Base-by-base conservation (phyloP, 2,888 invertebrate genomes). In the Hydraecia micacea region DNA sequence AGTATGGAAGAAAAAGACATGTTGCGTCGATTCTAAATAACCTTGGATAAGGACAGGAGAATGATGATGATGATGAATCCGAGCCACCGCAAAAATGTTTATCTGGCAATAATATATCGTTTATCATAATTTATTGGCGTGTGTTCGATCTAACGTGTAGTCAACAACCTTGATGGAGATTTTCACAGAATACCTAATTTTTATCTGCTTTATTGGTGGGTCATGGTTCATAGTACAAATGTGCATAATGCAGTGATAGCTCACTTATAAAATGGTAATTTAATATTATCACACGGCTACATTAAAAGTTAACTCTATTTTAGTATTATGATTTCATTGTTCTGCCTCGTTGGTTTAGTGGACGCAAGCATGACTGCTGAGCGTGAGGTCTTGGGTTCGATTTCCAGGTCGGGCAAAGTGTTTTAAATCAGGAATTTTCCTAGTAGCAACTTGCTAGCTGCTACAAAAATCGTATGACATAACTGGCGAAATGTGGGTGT, bases 101-200 rank as follows among this genome's bases (percentile, higher is more conserved):
- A 11, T n/a, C 2, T 68, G 21, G 28, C 36, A 67, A 21, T 21
- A 21, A 39, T 5, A 52, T 49, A 79, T 18, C 52, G 8, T 72
- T 65, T 69, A 75, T 79, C 21, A 71, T 68, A 25, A 18, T 74
- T 65, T 63, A 62, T 42, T 65, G 9, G 28, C 80, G 63, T 72
- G 73, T 67, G 58, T 32, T 63, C 13, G 5, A 55, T 49, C 6
- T 62, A 5, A 68, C 55, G 15, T 58, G 67, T 21, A 32, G 1
- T 32, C 18, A 62, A 25, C 21, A 58, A 60, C 83, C 80, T 80
- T 80, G 80, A 0, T 32, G 13, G 21, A 75, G 46, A 69, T 75
- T 75, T 84, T 80, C 75, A 63, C 67, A 28, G 52, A 74, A 28
- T 69, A 63, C 28, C 60, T 21, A 7, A 75, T 60, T 68, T 32